Conservation (phyloP, 2,888 invertebrate genomes). For the Clitarchus hookeri region DNA sequence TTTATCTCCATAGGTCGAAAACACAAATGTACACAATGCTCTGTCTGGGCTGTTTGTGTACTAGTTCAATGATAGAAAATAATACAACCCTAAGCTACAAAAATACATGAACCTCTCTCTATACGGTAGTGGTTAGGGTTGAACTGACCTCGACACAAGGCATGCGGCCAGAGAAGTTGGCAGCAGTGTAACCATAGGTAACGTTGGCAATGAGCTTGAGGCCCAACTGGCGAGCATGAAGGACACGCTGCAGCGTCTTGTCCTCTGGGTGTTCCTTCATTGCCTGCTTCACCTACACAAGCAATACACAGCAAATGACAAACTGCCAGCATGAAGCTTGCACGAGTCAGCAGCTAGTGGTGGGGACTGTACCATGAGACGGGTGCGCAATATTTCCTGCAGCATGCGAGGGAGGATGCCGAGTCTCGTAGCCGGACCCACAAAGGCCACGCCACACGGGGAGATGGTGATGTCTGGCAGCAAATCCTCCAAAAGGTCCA, state of each 20-base stretch:
- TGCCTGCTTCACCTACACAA: conserved; percentile 59
- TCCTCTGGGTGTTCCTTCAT: conserved; percentile 81
- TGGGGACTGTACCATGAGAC: conserved; percentile 73
- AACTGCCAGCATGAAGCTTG: too few species aligned
- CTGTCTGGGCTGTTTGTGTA: too few species aligned
- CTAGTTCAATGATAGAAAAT: too few species aligned
- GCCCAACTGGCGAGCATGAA: conserved; percentile 90
- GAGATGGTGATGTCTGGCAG: conserved; percentile 78
- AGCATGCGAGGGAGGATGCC: conserved; percentile 91
- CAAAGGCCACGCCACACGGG: conserved; percentile 92
- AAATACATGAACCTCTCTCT: too few species aligned
- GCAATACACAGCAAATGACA: too few species aligned
- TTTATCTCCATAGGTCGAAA: too few species aligned
- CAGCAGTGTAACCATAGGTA: conserved; percentile 97
- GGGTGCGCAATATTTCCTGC: conserved; percentile 89
- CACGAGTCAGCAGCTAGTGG: too few species aligned
- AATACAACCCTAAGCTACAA: too few species aligned
- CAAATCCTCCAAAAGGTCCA: conserved; percentile 63
- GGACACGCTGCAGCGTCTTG: conserved; percentile 67
- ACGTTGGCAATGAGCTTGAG: conserved; percentile 98
- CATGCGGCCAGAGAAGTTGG: conserved; percentile 98
- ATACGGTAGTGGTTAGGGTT: background rate
- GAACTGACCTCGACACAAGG: conserved; percentile 86
- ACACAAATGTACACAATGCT: too few species aligned
- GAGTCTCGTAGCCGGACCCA: conserved; percentile 75